Conservation (phyloP, 2,113 vertebrate species). For the Phyllostomus discolor region DNA sequence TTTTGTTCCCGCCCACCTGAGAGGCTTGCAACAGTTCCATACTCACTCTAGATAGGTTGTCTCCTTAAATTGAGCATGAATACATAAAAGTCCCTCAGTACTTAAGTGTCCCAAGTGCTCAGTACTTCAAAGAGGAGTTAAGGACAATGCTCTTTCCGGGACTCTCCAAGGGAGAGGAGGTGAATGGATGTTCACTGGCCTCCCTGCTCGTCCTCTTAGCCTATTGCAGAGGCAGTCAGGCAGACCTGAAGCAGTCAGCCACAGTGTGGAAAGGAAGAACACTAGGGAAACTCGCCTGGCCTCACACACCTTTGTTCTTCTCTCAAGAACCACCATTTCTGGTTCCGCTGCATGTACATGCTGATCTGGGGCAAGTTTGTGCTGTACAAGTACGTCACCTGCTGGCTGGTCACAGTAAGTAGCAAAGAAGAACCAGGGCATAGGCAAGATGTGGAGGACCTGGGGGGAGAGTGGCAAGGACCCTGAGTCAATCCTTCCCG, state of each 20-base stretch:
- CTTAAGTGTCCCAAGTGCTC: not conserved
- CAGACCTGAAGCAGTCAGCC: not conserved
- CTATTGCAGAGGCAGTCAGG: not conserved
- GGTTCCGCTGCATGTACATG: constrained; percentile 95
- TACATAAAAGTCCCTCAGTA: not conserved
- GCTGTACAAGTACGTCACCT: constrained; percentile 97
- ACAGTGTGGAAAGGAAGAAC: not conserved
- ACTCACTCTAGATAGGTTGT: not conserved
- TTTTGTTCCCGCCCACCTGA: not conserved
- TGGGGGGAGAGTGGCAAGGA: not conserved
- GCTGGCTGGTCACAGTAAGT: constrained; percentile 98
- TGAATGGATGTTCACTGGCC: not conserved
- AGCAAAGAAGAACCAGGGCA: not conserved
- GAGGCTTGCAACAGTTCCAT: not conserved
- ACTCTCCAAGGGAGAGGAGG: not conserved
- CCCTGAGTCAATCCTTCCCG: not conserved
- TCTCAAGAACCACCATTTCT: constrained; percentile 89
- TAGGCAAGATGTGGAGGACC: not conserved
- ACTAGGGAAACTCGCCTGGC: not conserved
- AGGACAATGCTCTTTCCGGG: not conserved
- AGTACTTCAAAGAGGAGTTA: not conserved
- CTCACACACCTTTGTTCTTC: not conserved
- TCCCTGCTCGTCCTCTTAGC: not conserved
- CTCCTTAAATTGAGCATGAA: not conserved
- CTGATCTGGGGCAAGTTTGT: constrained; percentile 94